These are phyloP conservation scores for Drosophila monieri DNA, from an alignment of 2,888 invertebrate genomes.

Conservation along the genomic window DNA sequence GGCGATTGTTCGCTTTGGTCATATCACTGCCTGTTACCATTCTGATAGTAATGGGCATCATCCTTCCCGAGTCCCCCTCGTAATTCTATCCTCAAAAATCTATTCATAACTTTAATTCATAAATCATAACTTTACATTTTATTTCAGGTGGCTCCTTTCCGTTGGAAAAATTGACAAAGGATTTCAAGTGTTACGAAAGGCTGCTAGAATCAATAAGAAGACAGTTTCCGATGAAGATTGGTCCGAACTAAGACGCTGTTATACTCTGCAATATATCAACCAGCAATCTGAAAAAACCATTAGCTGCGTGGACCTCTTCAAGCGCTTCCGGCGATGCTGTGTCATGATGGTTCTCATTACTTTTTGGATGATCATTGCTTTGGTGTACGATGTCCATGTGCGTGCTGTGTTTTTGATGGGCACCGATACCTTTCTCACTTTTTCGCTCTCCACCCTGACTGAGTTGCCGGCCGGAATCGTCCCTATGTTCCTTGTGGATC, in stretches of 20 bases:
- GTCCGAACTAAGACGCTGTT: constrained; percentile 87
- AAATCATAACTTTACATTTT: not conserved
- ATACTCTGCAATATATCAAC: constrained; percentile 87
- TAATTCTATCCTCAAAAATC: constrained; percentile 64
- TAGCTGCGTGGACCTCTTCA: constrained; percentile 91
- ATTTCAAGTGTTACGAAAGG: constrained; percentile 89
- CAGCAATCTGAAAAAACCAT: constrained; percentile 88
- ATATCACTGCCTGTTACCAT: constrained; percentile 90
- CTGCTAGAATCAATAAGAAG: constrained; percentile 90
- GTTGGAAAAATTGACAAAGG: constrained; percentile 92
- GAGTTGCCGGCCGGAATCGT: constrained; percentile 94
- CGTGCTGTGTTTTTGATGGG: constrained; percentile 90
- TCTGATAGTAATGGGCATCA: constrained; percentile 88
- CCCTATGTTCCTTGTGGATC: constrained; percentile 88
- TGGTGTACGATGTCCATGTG: constrained; percentile 94
- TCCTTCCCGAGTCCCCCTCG: constrained; percentile 94
- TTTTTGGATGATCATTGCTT: constrained; percentile 92
- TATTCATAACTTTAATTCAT: too few relatives aligned
- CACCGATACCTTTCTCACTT: constrained; percentile 90
- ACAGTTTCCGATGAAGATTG: constrained; percentile 89
- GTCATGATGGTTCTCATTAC: constrained; percentile 88
- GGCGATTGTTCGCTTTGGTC: constrained; percentile 89
- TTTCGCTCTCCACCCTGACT: constrained; percentile 91
- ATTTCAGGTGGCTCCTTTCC: constrained; percentile 90
- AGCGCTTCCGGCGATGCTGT: constrained; percentile 88